Evolutionary conservation across 2,888 invertebrate genomes (phyloP), one percentile per base, ranked within the genome.

Genomic region (Rhogogaster chlorosoma): DNA sequence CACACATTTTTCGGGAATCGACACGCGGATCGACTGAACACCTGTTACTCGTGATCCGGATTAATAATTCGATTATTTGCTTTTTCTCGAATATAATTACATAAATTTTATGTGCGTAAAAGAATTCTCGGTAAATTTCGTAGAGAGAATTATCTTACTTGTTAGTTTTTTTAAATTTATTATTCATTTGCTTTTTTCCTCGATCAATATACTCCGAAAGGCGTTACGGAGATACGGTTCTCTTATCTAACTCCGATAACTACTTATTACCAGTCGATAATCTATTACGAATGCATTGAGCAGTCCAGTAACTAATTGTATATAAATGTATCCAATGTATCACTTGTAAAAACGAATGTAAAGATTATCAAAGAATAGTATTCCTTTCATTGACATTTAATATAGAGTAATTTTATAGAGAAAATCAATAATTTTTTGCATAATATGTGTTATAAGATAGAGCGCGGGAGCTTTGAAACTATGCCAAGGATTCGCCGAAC

Each of bases 171-270:
- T n/a, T n/a, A n/a, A n/a, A 0, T 70, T 36, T 70, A 6, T 9
- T 10, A 26, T 42, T 42, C 42, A 10, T 38, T 73, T 3, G 2
- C 3, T 29, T 18, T 29, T 29, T 49, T 32, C 7, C 29, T n/a
- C 22, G 53, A 7, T 49, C n/a, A 77, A 22, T 29, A 6, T 29
- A 77, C 49, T 29, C 77, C 6, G 29, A 29, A 49, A 29, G 75
- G 75, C 26, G 77, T 53, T 53, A 53, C 5, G 22, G 32, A 9
- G 32, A 53, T 77, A 77, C n/a, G 53, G 38, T 49, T 77, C 49
- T 77, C 49, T 77, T 77, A 77, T 77, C 53, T 53, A 73, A 73
- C 71, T 73, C 26, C 42, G 42, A 73, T 36, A 38, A 38, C 42
- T 70, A 36, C n/a, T 6, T 26, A 75, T 75, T 45, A 38, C 38